These are phyloP conservation scores for Cyphomyrmex costatus DNA, from an alignment of 1,140 invertebrate species.

Conservation along the genomic window DNA sequence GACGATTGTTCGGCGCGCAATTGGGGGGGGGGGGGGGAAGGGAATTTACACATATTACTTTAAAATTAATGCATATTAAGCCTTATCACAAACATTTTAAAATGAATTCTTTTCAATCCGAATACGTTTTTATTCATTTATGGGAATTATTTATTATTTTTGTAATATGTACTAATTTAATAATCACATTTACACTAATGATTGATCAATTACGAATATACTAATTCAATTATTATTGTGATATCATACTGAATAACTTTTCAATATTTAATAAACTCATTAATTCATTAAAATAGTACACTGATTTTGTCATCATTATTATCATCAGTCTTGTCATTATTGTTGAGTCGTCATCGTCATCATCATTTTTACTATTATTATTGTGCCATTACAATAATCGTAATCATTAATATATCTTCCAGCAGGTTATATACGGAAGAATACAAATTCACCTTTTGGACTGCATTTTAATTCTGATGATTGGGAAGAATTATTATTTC, in stretches of 20 bases:
- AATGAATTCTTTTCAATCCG: no score
- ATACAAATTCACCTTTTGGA: conserved; percentile 65
- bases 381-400: neutral
- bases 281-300: conserved; percentile 1
- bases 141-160: conserved; percentile 10
- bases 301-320: neutral
- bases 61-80: no score
- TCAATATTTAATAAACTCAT: conserved; percentile 24
- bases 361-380: neutral
- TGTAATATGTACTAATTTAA: conserved; percentile 10
- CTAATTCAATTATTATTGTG: conserved; percentile 1
- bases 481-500: neutral
- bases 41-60: no score
- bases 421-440: conserved; percentile 74
- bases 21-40: no score
- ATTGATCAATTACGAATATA: conserved; percentile 8
- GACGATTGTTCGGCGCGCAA: no score
- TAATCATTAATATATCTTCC: neutral
- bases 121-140: no score
- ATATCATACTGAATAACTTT: conserved; percentile 18
- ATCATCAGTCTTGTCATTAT: neutral
- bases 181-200: conserved; percentile 9
- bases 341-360: neutral
- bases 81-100: no score
- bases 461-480: conserved; percentile 23